phyloP scores from a whole-genome alignment of 2,888 invertebrate genomes.

The Eurytoma californica region DNA sequence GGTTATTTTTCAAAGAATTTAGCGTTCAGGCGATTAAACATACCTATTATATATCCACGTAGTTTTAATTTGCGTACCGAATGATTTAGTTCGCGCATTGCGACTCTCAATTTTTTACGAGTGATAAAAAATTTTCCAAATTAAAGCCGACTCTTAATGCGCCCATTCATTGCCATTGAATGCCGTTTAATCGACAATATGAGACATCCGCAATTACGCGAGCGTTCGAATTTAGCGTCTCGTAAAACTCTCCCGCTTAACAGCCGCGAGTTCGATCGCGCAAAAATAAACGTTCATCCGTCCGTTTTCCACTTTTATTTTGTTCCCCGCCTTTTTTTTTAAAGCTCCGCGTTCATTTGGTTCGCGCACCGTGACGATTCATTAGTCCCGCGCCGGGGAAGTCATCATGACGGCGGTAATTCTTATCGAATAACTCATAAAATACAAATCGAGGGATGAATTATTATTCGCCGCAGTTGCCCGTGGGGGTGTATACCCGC shows the following conservation, averaged over 20 bases:
- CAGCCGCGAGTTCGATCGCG: no score
- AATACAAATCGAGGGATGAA: constrained; percentile 65
- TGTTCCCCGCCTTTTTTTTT: background rate
- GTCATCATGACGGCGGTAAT: constrained; percentile 41
- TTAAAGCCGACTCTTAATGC: background rate
- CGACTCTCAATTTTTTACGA: background rate
- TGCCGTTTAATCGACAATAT: constrained; percentile 17
- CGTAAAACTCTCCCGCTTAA: background rate
- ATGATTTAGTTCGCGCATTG: no score
- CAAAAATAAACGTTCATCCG: no score
- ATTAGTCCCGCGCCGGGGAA: constrained; percentile 1
- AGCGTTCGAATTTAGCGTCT: constrained; percentile 4
- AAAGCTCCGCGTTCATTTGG: constrained; percentile 31
- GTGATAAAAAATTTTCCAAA: background rate
- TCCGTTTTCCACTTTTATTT: background rate
- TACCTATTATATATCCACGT: no score
- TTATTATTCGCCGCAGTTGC: constrained; percentile 64
- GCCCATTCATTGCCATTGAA: background rate
- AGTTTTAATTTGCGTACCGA: no score
- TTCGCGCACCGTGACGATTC: constrained; percentile 17
- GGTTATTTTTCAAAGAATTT: no score
- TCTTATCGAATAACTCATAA: constrained; percentile 61
- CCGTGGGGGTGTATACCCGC: constrained; percentile 23
- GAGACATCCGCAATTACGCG: constrained; percentile 11
- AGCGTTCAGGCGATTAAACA: no score